Percentiles rank a stretch among this genome's conserved stretches.
phyloP scores from a whole-genome alignment of 1,140 invertebrate species.

The Penaeus chinensis region DNA sequence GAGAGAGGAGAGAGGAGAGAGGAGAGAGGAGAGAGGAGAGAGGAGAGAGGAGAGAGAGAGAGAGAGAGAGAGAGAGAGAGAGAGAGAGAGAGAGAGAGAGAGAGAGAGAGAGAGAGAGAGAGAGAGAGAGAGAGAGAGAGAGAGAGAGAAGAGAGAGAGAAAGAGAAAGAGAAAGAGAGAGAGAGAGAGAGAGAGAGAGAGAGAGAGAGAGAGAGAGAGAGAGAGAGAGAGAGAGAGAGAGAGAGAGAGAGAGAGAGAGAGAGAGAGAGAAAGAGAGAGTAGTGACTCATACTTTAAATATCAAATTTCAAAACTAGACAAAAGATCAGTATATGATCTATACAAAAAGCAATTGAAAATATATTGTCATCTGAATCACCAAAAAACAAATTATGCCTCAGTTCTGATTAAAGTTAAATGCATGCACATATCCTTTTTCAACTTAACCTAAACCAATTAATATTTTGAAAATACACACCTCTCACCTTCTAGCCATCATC shows the following conservation, averaged over 20 bases:
- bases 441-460: neutral
- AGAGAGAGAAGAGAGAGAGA: too few relatives aligned
- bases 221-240: neutral
- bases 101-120: neutral
- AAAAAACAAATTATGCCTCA: too few relatives aligned
- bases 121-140: neutral
- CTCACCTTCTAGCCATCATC: too few relatives aligned
- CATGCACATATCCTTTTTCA: too few relatives aligned
- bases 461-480: neutral
- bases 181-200: too few relatives aligned
- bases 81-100: neutral
- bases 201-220: neutral
- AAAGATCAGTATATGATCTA: too few relatives aligned
- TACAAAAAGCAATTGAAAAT: too few relatives aligned
- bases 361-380: too few relatives aligned
- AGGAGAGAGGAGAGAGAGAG: conserved; percentile 53
- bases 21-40: neutral
- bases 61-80: neutral
- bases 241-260: neutral
- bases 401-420: too few relatives aligned
- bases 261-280: neutral
- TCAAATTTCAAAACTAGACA: too few relatives aligned
- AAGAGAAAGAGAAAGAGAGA: too few relatives aligned
- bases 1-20: conserved; percentile 64
- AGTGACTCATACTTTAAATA: too few relatives aligned